phyloP scores from a whole-genome alignment of 2,888 invertebrate species.

The Polydrusus pterygomalis region DNA sequence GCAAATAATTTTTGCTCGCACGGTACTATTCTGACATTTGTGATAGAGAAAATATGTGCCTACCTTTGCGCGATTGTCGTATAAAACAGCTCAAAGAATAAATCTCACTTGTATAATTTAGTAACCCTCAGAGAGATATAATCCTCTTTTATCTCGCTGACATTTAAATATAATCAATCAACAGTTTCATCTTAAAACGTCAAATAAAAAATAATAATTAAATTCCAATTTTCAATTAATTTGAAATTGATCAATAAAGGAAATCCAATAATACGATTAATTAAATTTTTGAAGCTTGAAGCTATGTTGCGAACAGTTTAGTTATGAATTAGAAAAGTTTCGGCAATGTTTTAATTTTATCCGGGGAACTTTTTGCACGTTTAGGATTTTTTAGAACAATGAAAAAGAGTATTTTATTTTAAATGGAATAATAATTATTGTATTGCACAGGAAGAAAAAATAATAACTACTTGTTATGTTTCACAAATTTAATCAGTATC shows the following conservation, averaged over 20 bases:
- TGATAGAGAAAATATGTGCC: too few relatives aligned
- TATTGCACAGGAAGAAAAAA: too few relatives aligned
- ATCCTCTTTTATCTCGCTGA: background rate
- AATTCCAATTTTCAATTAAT: slow-evolving; percentile 37
- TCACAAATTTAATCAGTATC: too few relatives aligned
- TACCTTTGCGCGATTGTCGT: too few relatives aligned
- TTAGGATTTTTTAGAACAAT: background rate
- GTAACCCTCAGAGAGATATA: too few relatives aligned
- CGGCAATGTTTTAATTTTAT: slow-evolving; percentile 12
- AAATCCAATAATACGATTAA: slow-evolving; percentile 20
- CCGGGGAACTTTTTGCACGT: background rate
- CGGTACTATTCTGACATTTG: too few relatives aligned
- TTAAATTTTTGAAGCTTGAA: slow-evolving; percentile 22
- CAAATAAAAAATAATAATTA: slow-evolving; percentile 32
- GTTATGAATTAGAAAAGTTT: slow-evolving; percentile 9
- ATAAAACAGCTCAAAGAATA: too few relatives aligned
- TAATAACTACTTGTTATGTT: too few relatives aligned
- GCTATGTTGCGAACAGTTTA: slow-evolving; percentile 13
- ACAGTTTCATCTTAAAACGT: slow-evolving; percentile 2
- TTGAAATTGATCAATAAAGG: slow-evolving; percentile 21
- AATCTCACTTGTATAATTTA: too few relatives aligned
- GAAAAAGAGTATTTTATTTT: background rate
- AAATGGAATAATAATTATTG: background rate
- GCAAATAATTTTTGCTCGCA: too few relatives aligned
- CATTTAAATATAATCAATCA: slow-evolving; percentile 23